These are phyloP conservation scores for Callosobruchus maculatus DNA, from an alignment of 2,888 invertebrate genomes.

Conservation along the genomic window DNA sequence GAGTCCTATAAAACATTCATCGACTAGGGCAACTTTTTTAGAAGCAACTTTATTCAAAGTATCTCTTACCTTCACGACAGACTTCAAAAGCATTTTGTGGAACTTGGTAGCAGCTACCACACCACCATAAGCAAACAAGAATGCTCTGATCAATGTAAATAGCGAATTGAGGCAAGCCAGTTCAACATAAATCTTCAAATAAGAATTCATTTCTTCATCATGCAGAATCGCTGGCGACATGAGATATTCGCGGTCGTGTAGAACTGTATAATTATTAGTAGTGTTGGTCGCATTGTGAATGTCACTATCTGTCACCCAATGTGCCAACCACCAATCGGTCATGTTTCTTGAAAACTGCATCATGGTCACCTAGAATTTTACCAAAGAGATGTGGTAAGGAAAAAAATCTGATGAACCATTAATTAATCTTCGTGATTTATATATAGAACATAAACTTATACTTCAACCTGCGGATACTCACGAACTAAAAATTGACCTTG, in stretches of 20 bases:
- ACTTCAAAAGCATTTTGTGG: conserved; percentile 72
- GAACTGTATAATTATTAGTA: conserved; percentile 12
- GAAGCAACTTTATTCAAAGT: too few species aligned
- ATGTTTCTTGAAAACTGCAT: conserved; percentile 92
- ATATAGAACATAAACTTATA: too few species aligned
- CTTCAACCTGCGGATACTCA: too few species aligned
- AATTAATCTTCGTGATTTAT: too few species aligned
- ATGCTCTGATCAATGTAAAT: conserved; percentile 84
- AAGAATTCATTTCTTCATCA: conserved; percentile 44
- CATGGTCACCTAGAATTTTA: conserved; percentile 46
- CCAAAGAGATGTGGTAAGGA: too few species aligned
- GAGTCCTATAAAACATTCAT: too few species aligned
- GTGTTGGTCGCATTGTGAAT: conserved; percentile 36
- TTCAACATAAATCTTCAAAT: conserved; percentile 74
- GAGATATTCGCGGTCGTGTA: neutral
- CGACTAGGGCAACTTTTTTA: too few species aligned
- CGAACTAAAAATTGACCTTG: too few species aligned
- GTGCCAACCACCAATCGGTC: conserved; percentile 80
- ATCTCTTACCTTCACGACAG: conserved; percentile 63
- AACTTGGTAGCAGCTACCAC: conserved; percentile 79
- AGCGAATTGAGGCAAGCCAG: conserved; percentile 78
- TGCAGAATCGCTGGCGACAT: conserved; percentile 3
- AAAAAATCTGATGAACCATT: too few species aligned
- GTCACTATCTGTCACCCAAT: conserved; percentile 70
- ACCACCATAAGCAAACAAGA: conserved; percentile 94